Conservation (phyloP, 2,797 vertebrate genomes). For the Lycodopsis pacificus region DNA sequence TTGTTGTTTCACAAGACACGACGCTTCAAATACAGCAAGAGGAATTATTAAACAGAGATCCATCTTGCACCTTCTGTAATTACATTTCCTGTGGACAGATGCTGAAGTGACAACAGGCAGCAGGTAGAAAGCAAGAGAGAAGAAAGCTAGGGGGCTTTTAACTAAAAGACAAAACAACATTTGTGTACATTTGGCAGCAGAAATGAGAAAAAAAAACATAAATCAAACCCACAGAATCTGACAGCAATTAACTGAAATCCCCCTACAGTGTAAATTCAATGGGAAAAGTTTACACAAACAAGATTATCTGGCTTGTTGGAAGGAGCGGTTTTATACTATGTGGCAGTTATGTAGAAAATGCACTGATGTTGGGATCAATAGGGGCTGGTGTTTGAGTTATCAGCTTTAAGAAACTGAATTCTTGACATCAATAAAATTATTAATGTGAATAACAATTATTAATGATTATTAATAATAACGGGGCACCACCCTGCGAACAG, state of each 20-base stretch:
- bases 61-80: constrained; percentile 42
- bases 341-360: constrained; percentile 29
- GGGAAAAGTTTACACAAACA: constrained; percentile 57
- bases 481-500: too few relatives aligned
- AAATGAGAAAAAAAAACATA: constrained; percentile 1
- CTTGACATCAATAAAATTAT: too few relatives aligned
- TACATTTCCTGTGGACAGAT: constrained; percentile 51
- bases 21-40: background rate
- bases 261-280: constrained; percentile 46
- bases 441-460: too few relatives aligned
- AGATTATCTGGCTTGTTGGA: constrained; percentile 57
- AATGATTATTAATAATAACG: too few relatives aligned
- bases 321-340: constrained; percentile 24
- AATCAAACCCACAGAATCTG: constrained; percentile 53
- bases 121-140: constrained; percentile 33
- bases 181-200: constrained; percentile 43
- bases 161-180: constrained; percentile 53
- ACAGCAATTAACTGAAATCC: constrained; percentile 62
- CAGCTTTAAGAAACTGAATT: too few relatives aligned
- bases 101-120: constrained; percentile 35
- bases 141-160: constrained; percentile 43
- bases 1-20: background rate
- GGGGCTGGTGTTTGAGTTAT: too few relatives aligned
- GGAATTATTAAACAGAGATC: constrained; percentile 35
- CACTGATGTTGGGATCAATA: too few relatives aligned